These are phyloP conservation scores for Lissocephala sabroskyi DNA, from an alignment of 2,888 invertebrate genomes.

Conservation along the genomic window DNA sequence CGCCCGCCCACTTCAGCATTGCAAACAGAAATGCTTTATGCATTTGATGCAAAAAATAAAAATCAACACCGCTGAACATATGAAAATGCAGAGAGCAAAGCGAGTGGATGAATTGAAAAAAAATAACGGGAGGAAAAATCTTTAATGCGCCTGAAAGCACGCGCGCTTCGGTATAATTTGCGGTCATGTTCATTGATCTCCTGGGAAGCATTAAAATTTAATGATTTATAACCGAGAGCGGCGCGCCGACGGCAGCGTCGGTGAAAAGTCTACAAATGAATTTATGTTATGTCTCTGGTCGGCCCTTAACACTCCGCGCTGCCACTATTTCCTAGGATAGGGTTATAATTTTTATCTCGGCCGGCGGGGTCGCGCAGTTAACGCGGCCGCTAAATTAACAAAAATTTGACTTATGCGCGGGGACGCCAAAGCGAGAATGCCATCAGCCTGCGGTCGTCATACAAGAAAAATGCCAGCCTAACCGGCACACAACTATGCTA, in stretches of 20 bases:
- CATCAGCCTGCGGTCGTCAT: neutral
- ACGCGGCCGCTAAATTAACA: constrained; percentile 52
- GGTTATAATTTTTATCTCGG: constrained; percentile 23
- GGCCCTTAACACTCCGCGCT: neutral
- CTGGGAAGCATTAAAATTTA: constrained; percentile 70
- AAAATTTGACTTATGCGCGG: constrained; percentile 60
- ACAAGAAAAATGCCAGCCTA: constrained; percentile 29
- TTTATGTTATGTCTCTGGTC: constrained; percentile 51
- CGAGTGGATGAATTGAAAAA: constrained; percentile 3
- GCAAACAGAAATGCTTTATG: neutral
- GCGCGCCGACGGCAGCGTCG: neutral
- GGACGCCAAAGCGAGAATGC: constrained; percentile 3
- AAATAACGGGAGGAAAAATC: constrained; percentile 31
- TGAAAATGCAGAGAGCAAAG: neutral
- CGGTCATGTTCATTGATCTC: constrained; percentile 70
- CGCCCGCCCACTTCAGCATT: neutral
- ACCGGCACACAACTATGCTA: constrained; percentile 48
- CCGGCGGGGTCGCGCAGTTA: constrained; percentile 11
- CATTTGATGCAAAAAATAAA: neutral
- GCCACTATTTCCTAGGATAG: neutral
- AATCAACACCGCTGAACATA: neutral
- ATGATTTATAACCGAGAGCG: constrained; percentile 60
- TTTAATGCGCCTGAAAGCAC: constrained; percentile 56
- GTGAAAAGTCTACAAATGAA: constrained; percentile 34
- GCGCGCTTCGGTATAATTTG: constrained; percentile 67